Evolutionary conservation across 2,113 vertebrate species (phyloP).

Genomic region (Sinocyclocheilus grahami): DNA sequence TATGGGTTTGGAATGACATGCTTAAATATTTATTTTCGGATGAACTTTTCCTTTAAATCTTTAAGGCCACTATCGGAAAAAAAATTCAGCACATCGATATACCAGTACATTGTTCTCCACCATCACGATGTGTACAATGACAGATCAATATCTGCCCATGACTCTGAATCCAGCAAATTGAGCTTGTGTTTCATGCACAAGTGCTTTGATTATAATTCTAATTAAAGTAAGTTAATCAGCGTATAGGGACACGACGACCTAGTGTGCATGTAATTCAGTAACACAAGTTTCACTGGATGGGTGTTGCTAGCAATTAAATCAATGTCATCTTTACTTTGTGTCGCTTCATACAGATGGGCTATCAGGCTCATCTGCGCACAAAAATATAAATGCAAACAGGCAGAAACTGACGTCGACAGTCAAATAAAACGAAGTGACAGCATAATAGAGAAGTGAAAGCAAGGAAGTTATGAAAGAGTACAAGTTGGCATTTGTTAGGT

Average conservation of each 20-base stretch:
- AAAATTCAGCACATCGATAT: not conserved
- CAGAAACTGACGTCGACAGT: slow-evolving; percentile 21
- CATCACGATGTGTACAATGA: not conserved
- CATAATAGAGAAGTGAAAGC: slow-evolving; percentile 25
- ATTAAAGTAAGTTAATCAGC: slow-evolving; percentile 32
- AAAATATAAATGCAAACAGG: slow-evolving; percentile 15
- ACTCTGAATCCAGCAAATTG: slow-evolving; percentile 14
- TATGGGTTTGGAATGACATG: not conserved
- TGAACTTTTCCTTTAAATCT: not conserved
- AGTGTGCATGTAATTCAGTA: slow-evolving; percentile 1
- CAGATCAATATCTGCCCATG: slow-evolving; percentile 24
- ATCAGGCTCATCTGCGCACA: slow-evolving; percentile 12
- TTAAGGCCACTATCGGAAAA: not conserved
- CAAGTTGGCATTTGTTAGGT: slow-evolving; percentile 3
- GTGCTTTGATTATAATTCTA: slow-evolving; percentile 32
- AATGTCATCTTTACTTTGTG: slow-evolving; percentile 31
- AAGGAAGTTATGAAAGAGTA: slow-evolving; percentile 37
- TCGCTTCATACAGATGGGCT: slow-evolving; percentile 19
- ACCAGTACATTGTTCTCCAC: not conserved
- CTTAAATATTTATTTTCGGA: too few relatives aligned
- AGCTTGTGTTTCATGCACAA: slow-evolving; percentile 33
- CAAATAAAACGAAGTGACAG: slow-evolving; percentile 28
- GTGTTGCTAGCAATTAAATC: slow-evolving; percentile 28
- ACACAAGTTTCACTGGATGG: slow-evolving; percentile 4
- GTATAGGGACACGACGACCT: not conserved